Percentiles rank a stretch among this genome's conserved stretches.
These are phyloP conservation scores for Bergia puertoricense DNA, from an alignment of 92 coral and sea anemone species.

Conservation along the genomic window DNA sequence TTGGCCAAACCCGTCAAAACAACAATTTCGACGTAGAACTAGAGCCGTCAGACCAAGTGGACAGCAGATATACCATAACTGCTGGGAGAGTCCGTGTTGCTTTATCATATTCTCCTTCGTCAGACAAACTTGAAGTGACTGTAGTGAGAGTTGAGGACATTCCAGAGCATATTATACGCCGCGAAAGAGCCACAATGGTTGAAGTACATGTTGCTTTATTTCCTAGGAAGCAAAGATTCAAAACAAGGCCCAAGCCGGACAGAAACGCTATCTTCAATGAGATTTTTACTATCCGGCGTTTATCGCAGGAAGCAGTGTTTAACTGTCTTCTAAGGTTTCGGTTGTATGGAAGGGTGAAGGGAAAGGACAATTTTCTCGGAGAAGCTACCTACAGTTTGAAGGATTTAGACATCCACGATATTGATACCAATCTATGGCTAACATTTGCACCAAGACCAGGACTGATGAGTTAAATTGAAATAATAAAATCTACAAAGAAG, in stretches of 20 bases:
- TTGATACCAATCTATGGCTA: slow-evolving; percentile 41
- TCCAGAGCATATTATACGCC: slow-evolving; percentile 16
- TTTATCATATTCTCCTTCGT: slow-evolving; percentile 29
- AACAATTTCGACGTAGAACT: neutral
- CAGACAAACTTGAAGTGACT: slow-evolving; percentile 39
- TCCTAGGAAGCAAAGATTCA: slow-evolving; percentile 38
- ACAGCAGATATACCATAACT: slow-evolving; percentile 25
- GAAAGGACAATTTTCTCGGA: slow-evolving; percentile 40
- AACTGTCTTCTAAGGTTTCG: slow-evolving; percentile 38
- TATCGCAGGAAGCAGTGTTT: slow-evolving; percentile 35
- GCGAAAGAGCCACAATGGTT: slow-evolving; percentile 35
- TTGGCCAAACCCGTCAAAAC: neutral
- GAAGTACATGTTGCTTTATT: slow-evolving; percentile 38
- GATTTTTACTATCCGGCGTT: slow-evolving; percentile 37
- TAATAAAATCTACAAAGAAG: too few species aligned
- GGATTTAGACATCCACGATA: slow-evolving; percentile 37
- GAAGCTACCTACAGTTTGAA: slow-evolving; percentile 44
- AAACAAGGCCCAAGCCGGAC: slow-evolving; percentile 36
- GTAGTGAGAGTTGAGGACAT: slow-evolving; percentile 38
- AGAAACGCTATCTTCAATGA: slow-evolving; percentile 38
- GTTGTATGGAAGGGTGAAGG: slow-evolving; percentile 27
- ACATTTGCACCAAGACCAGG: slow-evolving; percentile 43
- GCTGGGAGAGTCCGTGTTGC: slow-evolving; percentile 39
- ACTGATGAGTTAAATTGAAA: slow-evolving; percentile 4
- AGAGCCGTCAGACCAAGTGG: slow-evolving; percentile 22